Percentiles rank a stretch among this genome's conserved stretches.
phyloP scores from a whole-genome alignment of 1,140 invertebrate genomes.

The Calliopsis andreniformis region DNA sequence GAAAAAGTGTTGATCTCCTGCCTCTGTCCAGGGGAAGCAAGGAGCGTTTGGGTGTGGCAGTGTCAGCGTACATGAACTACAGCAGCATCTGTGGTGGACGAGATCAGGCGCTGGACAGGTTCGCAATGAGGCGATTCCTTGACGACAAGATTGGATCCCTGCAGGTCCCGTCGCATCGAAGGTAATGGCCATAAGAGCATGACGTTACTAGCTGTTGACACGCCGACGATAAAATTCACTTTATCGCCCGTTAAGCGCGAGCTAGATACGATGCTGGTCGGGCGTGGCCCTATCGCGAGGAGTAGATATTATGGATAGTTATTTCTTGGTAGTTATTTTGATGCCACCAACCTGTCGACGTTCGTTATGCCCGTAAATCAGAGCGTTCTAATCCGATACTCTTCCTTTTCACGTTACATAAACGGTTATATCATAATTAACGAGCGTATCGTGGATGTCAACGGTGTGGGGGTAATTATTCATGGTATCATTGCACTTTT shows the following conservation, averaged over 20 bases:
- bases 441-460: too few relatives aligned
- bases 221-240: conserved; percentile 42
- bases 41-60: conserved; percentile 91
- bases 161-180: conserved; percentile 92
- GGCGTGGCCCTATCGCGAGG: not conserved
- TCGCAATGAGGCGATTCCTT: conserved; percentile 94
- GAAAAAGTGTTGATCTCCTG: not conserved
- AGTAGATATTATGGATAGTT: not conserved
- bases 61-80: conserved; percentile 97
- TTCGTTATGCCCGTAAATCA: not conserved
- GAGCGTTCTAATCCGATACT: too few relatives aligned
- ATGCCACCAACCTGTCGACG: not conserved
- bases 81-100: conserved; percentile 94
- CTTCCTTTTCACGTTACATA: not conserved
- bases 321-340: conserved; percentile 17
- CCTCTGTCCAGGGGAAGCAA: conserved; percentile 84
- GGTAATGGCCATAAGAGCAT: conserved; percentile 82
- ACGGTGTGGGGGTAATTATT: not conserved
- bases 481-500: not conserved
- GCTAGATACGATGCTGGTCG: conserved; percentile 14
- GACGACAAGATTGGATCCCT: conserved; percentile 92
- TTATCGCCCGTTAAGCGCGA: conserved; percentile 22
- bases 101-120: conserved; percentile 94
- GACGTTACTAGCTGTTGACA: conserved; percentile 36
- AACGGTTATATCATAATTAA: conserved; percentile 31